phyloP scores from a whole-genome alignment of 1,140 invertebrate genomes.

The Neodiprion virginianus region DNA sequence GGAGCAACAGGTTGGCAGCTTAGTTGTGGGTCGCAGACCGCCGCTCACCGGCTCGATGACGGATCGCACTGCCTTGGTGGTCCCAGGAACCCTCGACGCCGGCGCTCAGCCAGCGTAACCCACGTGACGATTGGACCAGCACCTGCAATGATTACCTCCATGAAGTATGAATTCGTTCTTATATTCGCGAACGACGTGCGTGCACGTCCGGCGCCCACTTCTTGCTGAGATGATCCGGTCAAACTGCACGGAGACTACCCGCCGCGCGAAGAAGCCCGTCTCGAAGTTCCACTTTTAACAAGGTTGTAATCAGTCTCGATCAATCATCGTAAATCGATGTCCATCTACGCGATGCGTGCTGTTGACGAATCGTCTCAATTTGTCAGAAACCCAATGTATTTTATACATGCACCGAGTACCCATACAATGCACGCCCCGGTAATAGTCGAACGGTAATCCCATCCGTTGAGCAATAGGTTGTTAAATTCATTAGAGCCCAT shows the following conservation, averaged over 20 bases:
- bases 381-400: not conserved
- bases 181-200: too few species aligned
- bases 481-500: conserved; percentile 5
- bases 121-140: not conserved
- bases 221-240: too few species aligned
- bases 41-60: not conserved
- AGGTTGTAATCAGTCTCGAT: not conserved
- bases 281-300: not conserved
- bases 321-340: not conserved
- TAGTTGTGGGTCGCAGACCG: not conserved
- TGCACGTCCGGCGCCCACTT: too few species aligned
- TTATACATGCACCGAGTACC: too few species aligned
- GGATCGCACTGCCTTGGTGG: not conserved
- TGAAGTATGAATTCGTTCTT: too few species aligned
- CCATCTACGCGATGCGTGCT: not conserved
- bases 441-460: not conserved
- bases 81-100: not conserved
- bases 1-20: conserved; percentile 12
- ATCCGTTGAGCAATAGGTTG: not conserved
- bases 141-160: too few species aligned
- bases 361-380: not conserved
- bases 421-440: too few species aligned
- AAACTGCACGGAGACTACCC: too few species aligned
- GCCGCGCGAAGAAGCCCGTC: not conserved
- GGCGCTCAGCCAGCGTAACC: not conserved